Evolutionary conservation across 2,888 invertebrate genomes (phyloP).

Genomic region (Xestobium rufovillosum): DNA sequence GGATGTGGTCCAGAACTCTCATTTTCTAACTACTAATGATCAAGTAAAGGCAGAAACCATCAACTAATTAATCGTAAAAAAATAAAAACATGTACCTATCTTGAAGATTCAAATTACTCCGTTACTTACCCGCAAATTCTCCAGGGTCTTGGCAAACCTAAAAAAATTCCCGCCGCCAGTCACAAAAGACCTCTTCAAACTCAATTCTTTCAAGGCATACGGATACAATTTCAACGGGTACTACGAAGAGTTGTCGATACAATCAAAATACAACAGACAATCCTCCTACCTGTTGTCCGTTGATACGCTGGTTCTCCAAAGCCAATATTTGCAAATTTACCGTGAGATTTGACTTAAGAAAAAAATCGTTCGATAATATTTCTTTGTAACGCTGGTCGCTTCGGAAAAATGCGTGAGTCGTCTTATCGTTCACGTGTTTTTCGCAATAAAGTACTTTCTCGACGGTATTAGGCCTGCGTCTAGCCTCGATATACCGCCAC

Average conservation of each 20-base stretch:
- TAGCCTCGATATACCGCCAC: conserved; percentile 34
- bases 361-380: conserved; percentile 20
- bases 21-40: too few species aligned
- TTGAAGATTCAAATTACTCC: too few species aligned
- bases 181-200: conserved; percentile 45
- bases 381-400: conserved; percentile 21
- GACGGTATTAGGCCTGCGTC: conserved; percentile 28
- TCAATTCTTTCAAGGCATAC: conserved; percentile 51
- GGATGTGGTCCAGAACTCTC: too few species aligned
- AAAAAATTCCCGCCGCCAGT: conserved; percentile 32
- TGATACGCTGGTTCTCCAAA: conserved; percentile 35
- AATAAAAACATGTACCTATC: too few species aligned
- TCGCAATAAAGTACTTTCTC: conserved; percentile 32
- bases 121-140: conserved; percentile 29
- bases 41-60: too few species aligned
- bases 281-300: conserved; percentile 28
- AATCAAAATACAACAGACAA: not conserved
- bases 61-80: too few species aligned
- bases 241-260: conserved; percentile 38
- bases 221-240: conserved; percentile 60
- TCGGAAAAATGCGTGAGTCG: conserved; percentile 20
- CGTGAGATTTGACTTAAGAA: conserved; percentile 26
- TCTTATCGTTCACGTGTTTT: conserved; percentile 29
- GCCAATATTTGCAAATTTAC: too few species aligned
- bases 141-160: conserved; percentile 24